These are phyloP conservation scores for Melinaea menophilus DNA, from an alignment of 2,888 invertebrate species.

Conservation along the genomic window DNA sequence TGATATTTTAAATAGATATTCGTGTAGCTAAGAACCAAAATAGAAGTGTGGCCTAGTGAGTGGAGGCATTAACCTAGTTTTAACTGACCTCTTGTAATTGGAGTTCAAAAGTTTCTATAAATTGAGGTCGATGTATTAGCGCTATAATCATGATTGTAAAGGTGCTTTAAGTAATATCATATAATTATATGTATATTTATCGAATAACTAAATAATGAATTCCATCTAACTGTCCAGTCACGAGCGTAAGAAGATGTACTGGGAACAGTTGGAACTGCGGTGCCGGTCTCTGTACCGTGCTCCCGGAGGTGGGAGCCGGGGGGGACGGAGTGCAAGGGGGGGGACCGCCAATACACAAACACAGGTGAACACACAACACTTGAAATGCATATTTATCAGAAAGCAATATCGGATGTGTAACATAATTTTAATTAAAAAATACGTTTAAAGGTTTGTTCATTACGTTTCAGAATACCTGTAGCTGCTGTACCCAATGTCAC, in stretches of 20 bases:
- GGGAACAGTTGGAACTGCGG: constrained; percentile 92
- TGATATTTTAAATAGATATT: constrained; percentile 18
- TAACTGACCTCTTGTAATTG: too few relatives aligned
- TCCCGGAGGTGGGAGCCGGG: constrained; percentile 47
- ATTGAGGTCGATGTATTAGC: too few relatives aligned
- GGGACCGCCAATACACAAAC: constrained; percentile 35
- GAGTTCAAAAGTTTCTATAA: too few relatives aligned
- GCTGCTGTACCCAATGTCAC: constrained; percentile 69
- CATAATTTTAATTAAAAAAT: background rate
- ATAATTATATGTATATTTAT: too few relatives aligned
- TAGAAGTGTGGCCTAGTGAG: too few relatives aligned
- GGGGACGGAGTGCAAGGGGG: constrained; percentile 49
- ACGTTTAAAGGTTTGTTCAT: background rate
- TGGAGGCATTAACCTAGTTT: too few relatives aligned
- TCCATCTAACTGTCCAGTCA: constrained; percentile 76
- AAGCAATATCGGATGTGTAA: background rate
- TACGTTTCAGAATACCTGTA: constrained; percentile 59
- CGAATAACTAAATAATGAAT: too few relatives aligned
- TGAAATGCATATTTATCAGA: background rate
- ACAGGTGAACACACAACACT: background rate
- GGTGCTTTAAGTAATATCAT: background rate
- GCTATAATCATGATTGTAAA: too few relatives aligned
- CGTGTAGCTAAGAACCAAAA: constrained; percentile 6
- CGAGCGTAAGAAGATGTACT: constrained; percentile 96
- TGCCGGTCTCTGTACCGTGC: constrained; percentile 86